Conservation (phyloP, 2,888 invertebrate genomes). For the Muscina levida region DNA sequence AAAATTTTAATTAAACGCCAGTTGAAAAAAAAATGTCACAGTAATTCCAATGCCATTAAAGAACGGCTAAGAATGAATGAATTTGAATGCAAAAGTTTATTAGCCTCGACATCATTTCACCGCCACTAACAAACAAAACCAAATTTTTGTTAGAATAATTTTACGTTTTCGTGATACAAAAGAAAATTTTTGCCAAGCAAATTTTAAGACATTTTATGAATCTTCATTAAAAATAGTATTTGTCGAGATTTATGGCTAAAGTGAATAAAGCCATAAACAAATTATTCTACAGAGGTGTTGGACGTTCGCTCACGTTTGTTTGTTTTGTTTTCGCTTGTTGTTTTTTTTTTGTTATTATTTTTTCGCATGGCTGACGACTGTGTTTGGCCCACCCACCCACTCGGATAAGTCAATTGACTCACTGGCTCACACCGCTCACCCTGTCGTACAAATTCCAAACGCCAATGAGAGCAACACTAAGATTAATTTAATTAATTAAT, state of each 20-base stretch:
- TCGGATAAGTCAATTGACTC: not conserved
- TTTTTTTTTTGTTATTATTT: too few species aligned
- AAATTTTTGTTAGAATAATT: not conserved
- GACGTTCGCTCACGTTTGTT: too few species aligned
- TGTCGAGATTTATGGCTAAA: constrained; percentile 14
- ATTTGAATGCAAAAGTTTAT: constrained; percentile 16
- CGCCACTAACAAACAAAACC: not conserved
- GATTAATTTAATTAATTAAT: constrained; percentile 21
- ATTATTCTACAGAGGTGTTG: not conserved
- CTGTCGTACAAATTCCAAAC: constrained; percentile 5
- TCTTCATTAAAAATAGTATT: not conserved
- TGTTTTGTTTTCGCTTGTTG: too few species aligned
- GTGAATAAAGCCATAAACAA: constrained; percentile 1
- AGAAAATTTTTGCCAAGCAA: not conserved
- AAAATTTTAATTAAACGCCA: too few species aligned
- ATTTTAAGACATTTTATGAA: constrained; percentile 2
- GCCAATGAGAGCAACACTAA: not conserved
- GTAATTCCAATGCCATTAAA: too few species aligned
- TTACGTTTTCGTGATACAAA: not conserved
- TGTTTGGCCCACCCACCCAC: not conserved
- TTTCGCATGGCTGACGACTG: not conserved
- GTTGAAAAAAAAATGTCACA: too few species aligned
- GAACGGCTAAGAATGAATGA: too few species aligned
- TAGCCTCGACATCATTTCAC: constrained; percentile 4
- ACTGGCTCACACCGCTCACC: not conserved